phyloP scores from a whole-genome alignment of 2,888 invertebrate genomes.

The Tortricodes alternella region DNA sequence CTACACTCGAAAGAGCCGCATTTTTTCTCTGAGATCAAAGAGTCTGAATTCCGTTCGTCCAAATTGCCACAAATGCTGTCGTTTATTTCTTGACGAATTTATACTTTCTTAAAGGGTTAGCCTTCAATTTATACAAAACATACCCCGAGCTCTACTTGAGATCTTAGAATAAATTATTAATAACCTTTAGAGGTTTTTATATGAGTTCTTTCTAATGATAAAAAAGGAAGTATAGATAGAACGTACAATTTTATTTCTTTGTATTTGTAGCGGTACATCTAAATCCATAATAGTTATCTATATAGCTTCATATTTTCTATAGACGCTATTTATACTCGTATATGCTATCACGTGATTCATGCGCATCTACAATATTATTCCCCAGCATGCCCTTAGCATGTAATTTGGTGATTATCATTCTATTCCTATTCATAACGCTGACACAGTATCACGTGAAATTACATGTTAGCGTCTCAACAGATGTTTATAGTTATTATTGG shows the following conservation, averaged over 20 bases:
- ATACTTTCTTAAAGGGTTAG: no score
- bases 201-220: no score
- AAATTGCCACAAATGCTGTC: no score
- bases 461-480: slow-evolving; percentile 50
- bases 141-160: no score
- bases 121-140: no score
- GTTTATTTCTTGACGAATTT: no score
- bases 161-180: no score
- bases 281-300: no score
- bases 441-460: slow-evolving; percentile 55
- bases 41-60: background rate
- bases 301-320: no score
- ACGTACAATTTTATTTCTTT: background rate
- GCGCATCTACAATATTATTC: slow-evolving; percentile 3
- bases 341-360: background rate
- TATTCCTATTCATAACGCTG: slow-evolving; percentile 50
- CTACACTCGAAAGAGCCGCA: background rate
- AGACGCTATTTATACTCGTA: no score
- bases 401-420: slow-evolving; percentile 64
- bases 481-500: slow-evolving; percentile 54
- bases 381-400: slow-evolving; percentile 45
- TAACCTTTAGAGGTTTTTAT: no score
- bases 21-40: background rate
- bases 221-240: background rate
- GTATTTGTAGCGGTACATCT: no score